Evolutionary conservation across 2,113 vertebrate species (phyloP).

Genomic region (Tursiops truncatus): DNA sequence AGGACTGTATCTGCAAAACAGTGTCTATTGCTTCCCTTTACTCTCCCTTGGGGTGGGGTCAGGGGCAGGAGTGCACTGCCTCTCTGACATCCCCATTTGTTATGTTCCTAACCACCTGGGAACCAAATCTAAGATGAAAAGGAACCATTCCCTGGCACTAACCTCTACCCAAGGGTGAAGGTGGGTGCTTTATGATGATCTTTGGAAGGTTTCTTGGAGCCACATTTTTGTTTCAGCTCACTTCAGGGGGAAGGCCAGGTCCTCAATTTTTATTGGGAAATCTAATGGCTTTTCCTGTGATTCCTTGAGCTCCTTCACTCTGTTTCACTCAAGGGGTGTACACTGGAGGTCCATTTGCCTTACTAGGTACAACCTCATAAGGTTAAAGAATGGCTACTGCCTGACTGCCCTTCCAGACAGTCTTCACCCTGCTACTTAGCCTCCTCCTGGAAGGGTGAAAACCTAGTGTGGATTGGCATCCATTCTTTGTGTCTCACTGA

Average conservation of each 20-base stretch:
- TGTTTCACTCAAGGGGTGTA: not conserved
- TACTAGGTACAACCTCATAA: not conserved
- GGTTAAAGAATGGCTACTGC: not conserved
- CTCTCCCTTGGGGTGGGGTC: not conserved
- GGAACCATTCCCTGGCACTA: not conserved
- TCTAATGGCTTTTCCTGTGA: not conserved
- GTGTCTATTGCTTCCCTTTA: not conserved
- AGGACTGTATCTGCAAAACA: not conserved
- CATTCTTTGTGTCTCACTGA: not conserved
- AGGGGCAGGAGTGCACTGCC: not conserved
- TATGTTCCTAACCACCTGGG: not conserved
- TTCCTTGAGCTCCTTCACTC: constrained; percentile 4
- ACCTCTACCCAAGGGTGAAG: not conserved
- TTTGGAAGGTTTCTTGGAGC: not conserved
- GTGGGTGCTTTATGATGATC: not conserved
- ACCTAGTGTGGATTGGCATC: not conserved
- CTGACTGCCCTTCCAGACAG: constrained; percentile 1
- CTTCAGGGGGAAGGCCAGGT: not conserved
- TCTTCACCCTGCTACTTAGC: not conserved
- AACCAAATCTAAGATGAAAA: constrained; percentile 36
- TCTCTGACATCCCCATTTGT: not conserved
- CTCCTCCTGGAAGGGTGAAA: not conserved
- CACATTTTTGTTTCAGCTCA: not conserved
- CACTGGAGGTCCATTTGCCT: not conserved
- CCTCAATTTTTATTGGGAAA: constrained; percentile 33